Percentiles rank a stretch among this genome's conserved stretches.
These are phyloP conservation scores for Drosophila trapezifrons DNA, from an alignment of 1,140 invertebrate species.

Conservation along the genomic window DNA sequence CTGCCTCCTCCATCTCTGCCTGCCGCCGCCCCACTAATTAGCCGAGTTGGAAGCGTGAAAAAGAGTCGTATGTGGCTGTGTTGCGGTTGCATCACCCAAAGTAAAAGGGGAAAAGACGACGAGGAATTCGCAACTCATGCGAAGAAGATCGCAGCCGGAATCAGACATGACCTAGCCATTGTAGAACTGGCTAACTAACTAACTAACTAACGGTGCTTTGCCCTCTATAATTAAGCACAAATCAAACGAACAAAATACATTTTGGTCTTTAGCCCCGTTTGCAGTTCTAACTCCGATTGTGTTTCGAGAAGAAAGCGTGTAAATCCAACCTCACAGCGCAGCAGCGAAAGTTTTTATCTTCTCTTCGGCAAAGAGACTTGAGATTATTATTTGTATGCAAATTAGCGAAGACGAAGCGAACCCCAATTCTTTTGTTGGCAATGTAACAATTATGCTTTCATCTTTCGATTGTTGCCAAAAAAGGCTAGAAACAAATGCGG, in stretches of 20 bases:
- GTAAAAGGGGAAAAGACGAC: neutral
- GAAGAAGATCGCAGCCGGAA: conserved; percentile 31
- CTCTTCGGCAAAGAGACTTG: conserved; percentile 23
- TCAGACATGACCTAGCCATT: conserved; percentile 44
- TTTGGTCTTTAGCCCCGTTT: conserved; percentile 64
- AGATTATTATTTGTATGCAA: conserved; percentile 77
- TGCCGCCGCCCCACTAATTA: conserved; percentile 57
- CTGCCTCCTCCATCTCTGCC: conserved; percentile 18
- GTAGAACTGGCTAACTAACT: conserved; percentile 25
- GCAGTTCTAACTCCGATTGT: conserved; percentile 44
- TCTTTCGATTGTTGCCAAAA: conserved; percentile 47
- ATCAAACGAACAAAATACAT: conserved; percentile 51
- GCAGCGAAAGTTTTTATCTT: conserved; percentile 66
- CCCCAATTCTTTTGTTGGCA: conserved; percentile 59
- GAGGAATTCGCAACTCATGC: conserved; percentile 61
- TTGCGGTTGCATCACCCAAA: conserved; percentile 57
- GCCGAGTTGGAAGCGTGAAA: conserved; percentile 71
- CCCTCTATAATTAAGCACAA: conserved; percentile 54
- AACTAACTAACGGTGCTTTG: conserved; percentile 45
- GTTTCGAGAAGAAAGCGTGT: conserved; percentile 73
- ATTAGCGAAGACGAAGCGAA: conserved; percentile 51
- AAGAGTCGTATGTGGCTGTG: conserved; percentile 58
- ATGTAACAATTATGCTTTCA: conserved; percentile 64
- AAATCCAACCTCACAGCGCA: conserved; percentile 52
- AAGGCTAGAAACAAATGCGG: conserved; percentile 11